Percentiles rank a stretch among this genome's conserved stretches.
Conservation (phyloP, 2,797 vertebrate species). For the Mormyrus proboscirostris region DNA sequence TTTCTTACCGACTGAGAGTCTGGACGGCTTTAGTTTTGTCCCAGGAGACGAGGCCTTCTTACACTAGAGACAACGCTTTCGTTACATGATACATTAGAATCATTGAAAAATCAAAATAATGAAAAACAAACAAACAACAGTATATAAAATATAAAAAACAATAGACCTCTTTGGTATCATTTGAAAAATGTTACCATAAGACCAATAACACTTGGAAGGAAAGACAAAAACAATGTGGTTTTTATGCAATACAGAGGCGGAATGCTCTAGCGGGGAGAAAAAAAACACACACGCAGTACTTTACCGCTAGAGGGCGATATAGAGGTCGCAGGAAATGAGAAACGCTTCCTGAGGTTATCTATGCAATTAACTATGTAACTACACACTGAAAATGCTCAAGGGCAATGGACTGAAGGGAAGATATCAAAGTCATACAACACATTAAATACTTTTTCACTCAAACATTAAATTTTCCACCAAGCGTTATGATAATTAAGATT, state of each 20-base stretch:
- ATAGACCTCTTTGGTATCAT: neutral
- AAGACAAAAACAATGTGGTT: neutral
- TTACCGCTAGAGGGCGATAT: neutral
- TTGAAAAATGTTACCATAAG: neutral
- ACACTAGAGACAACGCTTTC: neutral
- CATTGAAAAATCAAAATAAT: neutral
- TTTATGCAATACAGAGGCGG: neutral
- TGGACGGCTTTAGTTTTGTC: neutral
- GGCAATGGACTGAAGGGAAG: neutral
- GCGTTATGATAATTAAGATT: neutral
- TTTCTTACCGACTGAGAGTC: neutral
- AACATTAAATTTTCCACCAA: neutral
- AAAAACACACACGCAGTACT: neutral
- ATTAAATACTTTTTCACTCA: neutral
- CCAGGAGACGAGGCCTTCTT: neutral
- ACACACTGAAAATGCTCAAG: neutral
- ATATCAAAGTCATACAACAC: neutral
- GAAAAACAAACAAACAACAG: neutral
- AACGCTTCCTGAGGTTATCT: neutral
- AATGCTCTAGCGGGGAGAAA: neutral
- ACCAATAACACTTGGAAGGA: neutral
- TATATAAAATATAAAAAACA: neutral
- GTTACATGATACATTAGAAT: neutral
- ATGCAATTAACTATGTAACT: neutral
- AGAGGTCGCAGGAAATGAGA: neutral